These are phyloP conservation scores for Alauda arvensis DNA, from an alignment of 2,797 vertebrate genomes.

Conservation along the genomic window DNA sequence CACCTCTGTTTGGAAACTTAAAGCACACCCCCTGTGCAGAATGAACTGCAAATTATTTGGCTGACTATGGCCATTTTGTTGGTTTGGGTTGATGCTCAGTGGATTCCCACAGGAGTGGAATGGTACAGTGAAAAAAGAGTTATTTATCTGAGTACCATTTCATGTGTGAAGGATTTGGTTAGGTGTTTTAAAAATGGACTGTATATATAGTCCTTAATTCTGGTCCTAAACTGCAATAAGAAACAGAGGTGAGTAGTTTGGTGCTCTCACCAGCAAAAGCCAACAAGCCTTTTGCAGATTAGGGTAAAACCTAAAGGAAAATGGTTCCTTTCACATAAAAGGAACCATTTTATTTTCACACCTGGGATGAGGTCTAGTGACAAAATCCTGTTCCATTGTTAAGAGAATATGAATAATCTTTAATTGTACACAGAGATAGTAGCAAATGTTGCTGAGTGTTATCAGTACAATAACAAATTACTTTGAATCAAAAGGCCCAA, in stretches of 20 bases:
- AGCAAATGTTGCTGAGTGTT: background rate
- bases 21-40: background rate
- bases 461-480: background rate
- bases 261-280: background rate
- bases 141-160: background rate
- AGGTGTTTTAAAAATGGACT: background rate
- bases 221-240: background rate
- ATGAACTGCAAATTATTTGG: background rate
- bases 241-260: background rate
- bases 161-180: background rate
- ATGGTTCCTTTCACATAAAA: too few species aligned
- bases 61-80: background rate
- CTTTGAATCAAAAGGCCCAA: background rate
- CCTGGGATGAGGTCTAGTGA: background rate
- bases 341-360: background rate
- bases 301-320: background rate
- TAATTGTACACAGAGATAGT: background rate
- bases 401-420: background rate
- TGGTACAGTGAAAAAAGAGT: background rate
- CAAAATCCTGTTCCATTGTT: background rate
- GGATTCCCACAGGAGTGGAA: background rate
- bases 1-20: background rate
- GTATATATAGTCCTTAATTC: background rate
- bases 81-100: background rate
- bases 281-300: background rate